These are phyloP conservation scores for Danio kyathit DNA, from an alignment of 2,797 vertebrate species.

Conservation along the genomic window DNA sequence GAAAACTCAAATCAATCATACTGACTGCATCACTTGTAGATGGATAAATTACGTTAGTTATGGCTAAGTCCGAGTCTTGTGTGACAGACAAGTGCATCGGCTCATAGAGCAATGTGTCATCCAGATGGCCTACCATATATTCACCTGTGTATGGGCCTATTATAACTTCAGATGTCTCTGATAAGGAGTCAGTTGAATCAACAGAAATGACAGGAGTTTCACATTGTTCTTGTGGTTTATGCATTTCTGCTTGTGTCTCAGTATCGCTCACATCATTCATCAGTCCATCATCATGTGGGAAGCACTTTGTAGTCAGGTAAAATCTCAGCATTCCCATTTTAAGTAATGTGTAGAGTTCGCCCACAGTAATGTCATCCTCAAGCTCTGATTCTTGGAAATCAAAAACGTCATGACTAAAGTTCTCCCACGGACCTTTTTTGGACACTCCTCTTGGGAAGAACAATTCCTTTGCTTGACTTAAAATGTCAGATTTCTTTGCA, in stretches of 20 bases:
- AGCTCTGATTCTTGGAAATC: constrained; percentile 26
- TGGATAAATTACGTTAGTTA: background rate
- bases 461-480: constrained; percentile 47
- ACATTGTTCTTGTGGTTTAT: constrained; percentile 15
- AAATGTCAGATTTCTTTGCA: constrained; percentile 43
- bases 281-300: background rate
- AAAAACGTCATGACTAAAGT: constrained; percentile 28
- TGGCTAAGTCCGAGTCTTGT: background rate
- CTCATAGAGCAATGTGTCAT: constrained; percentile 45
- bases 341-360: constrained; percentile 38
- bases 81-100: constrained; percentile 23
- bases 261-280: too few species aligned
- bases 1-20: background rate
- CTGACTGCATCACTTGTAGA: background rate
- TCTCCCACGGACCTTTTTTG: constrained; percentile 24
- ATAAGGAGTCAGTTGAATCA: constrained; percentile 14
- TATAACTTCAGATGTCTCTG: constrained; percentile 26
- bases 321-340: constrained; percentile 53
- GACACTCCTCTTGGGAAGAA: constrained; percentile 47
- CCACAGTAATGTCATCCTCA: constrained; percentile 28
- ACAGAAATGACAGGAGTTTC: constrained; percentile 9
- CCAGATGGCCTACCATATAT: constrained; percentile 24
- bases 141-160: constrained; percentile 37
- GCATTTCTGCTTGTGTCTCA: constrained; percentile 11
- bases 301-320: constrained; percentile 23